phyloP scores from a whole-genome alignment of 2,113 vertebrate genomes.

The Neopipo cinnamomea region DNA sequence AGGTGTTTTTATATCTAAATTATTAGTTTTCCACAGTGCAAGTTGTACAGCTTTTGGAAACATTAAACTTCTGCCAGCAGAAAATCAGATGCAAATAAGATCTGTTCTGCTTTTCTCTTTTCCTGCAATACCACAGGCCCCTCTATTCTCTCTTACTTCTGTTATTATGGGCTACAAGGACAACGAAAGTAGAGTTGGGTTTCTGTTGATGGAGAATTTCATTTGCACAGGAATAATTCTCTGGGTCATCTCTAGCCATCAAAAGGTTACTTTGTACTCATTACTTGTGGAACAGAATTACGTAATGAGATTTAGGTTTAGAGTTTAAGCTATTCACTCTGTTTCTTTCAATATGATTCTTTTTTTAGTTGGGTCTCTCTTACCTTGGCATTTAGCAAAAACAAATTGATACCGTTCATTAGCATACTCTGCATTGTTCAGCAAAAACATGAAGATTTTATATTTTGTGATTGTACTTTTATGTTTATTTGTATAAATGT shows the following conservation, averaged over 20 bases:
- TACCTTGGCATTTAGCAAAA: conserved; percentile 1
- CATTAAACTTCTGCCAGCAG: background rate
- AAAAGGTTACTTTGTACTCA: background rate
- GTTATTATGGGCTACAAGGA: background rate
- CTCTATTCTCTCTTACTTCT: background rate
- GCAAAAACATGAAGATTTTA: background rate
- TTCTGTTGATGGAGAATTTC: background rate
- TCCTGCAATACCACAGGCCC: background rate
- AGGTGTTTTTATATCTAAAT: background rate
- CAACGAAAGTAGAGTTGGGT: background rate
- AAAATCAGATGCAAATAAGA: background rate
- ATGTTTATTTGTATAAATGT: background rate
- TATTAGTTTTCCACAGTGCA: background rate
- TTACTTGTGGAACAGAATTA: background rate
- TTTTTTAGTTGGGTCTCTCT: background rate
- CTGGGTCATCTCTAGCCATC: background rate
- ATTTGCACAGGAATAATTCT: background rate
- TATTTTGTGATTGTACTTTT: background rate
- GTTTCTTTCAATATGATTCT: background rate
- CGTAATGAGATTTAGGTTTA: background rate
- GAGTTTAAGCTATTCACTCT: background rate
- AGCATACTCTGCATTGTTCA: background rate
- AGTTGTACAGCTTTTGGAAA: background rate
- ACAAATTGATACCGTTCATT: background rate
- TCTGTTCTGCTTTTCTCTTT: background rate